Base-by-base conservation (phyloP, 2,888 invertebrate genomes). In the Eurois occulta region DNA sequence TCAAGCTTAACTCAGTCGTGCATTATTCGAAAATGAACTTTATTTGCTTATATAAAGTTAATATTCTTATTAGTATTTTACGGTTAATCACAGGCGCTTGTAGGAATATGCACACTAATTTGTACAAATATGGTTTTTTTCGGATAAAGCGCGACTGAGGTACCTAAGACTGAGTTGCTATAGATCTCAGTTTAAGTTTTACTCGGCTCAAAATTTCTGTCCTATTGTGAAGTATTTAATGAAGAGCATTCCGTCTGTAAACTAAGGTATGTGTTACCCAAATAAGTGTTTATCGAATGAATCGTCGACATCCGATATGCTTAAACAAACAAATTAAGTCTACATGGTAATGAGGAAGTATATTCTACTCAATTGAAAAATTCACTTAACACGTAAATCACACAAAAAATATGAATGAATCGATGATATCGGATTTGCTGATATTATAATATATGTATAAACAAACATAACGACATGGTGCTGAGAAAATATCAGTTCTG, bases 321-420 rank as follows among this genome's bases (percentile, higher is more conserved):
- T 16, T 24, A 67, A 80, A 62, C 52, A 74, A 80, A 74, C 60
- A 80, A 75, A 48, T 69, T 48, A 16, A 72, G 52, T 60, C 18
- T 24, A 41, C 64, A 48, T 35, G 3, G 1, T 60, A 41, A 78
- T 60, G 58, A 48, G n/a, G 32, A 21, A 65, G 5, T 28, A 3
- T 24, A 4, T 41, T 58, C 4, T 21, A 28, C 18, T 24, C n/a
- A 66, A 52, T 43, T 35, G 48, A 11, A n/a, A 72, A 46, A 41
- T 3, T 28, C 3, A 3, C 24, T 48, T 18, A 38, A 41, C 38
- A 64, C 28, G 6, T 70, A 32, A 46, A 3, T n/a, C n/a, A 55
- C 65, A 65, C 32, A 65, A 46, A n/a, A 71, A 62, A 18, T 35
- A 7, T 52, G 32, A 77, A 60, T 43, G 35, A 62, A 64, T 55